Evolutionary conservation across 1,140 invertebrate species (phyloP), one percentile per base, ranked within the genome.

Genomic region (Patella vulgata): DNA sequence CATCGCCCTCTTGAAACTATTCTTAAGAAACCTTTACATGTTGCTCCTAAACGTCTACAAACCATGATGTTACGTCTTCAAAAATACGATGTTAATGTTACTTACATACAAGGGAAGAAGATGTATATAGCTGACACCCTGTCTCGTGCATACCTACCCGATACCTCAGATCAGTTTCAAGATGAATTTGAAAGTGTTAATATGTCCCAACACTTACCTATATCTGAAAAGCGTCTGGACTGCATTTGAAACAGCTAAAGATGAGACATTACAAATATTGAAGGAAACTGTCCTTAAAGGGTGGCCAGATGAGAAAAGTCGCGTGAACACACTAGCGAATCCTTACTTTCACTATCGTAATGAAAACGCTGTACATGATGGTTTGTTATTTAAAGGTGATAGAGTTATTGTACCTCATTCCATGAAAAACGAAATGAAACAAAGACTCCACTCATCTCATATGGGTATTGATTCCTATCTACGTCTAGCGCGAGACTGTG

Each of bases 21-120:
- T 12, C 53, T 66, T 12, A 63, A 60, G 46, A 75, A 70, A 58
- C 30, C 54, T 23, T 47, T 68, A 3, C 25, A 44, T 1, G 21
- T 17, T 27, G 68, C 70, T n/a, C 64, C 70, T 27, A 67, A 64
- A 21, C 27, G 59, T 21, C 36, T 71, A 9, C 64, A 73, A 51
- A 3, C 62, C 2, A 70, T 70, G 63, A 30, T 74, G 31, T 54
- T 87, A 3, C 66, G 72, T 48, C 50, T 87, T n/a, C 79, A 82
- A 55, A 51, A 69, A 61, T 87, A 82, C 72, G 73, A 85, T 62
- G 68, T 86, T 17, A 59, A 77, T 27, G 63, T 88, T 0, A 52
- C 44, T 19, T 87, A 85, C 59, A 52, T 68, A 11, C 51, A 76
- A 44, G 68, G 61, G 1, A 71, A 74, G 75, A 81, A 50, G 82